Percentiles rank a stretch among this genome's conserved stretches.
phyloP scores from a whole-genome alignment of 2,797 vertebrate species.

The Myiothlypis coronata region DNA sequence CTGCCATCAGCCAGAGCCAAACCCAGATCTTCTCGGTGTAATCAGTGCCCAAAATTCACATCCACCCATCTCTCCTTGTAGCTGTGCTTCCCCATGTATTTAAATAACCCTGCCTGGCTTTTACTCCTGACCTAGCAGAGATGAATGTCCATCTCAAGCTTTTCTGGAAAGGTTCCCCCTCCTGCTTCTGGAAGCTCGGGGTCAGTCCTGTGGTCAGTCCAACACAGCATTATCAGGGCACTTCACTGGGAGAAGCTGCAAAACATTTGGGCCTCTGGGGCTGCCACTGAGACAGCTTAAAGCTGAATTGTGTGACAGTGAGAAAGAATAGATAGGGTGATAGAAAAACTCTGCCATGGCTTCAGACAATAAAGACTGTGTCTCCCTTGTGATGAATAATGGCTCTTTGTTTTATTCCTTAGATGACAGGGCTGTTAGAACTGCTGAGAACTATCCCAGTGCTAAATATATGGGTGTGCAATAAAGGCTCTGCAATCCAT shows the following conservation, averaged over 20 bases:
- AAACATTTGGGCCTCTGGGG: neutral
- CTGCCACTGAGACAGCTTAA: neutral
- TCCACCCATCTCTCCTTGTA: neutral
- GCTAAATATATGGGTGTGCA: slow-evolving; percentile 47
- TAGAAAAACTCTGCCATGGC: neutral
- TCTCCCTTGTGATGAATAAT: slow-evolving; percentile 48
- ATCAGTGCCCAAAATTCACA: neutral
- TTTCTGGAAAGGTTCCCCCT: neutral
- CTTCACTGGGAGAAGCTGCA: neutral
- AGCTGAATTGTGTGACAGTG: slow-evolving; percentile 28
- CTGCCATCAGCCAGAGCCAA: neutral
- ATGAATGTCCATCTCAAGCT: neutral
- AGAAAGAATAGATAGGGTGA: neutral
- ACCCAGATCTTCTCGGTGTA: neutral
- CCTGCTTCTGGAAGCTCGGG: neutral
- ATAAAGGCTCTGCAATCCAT: slow-evolving; percentile 46
- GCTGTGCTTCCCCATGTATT: neutral
- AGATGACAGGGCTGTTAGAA: slow-evolving; percentile 43
- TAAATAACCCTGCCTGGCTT: neutral
- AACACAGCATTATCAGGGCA: neutral
- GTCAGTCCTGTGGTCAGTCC: neutral
- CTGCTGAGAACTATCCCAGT: neutral
- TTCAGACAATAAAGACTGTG: slow-evolving; percentile 51
- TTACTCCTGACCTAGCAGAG: neutral
- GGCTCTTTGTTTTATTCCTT: slow-evolving; percentile 55